Evolutionary conservation across 2,797 vertebrate genomes (phyloP), one percentile per base, ranked within the genome.

Genomic region (Steatocranus sp.): DNA sequence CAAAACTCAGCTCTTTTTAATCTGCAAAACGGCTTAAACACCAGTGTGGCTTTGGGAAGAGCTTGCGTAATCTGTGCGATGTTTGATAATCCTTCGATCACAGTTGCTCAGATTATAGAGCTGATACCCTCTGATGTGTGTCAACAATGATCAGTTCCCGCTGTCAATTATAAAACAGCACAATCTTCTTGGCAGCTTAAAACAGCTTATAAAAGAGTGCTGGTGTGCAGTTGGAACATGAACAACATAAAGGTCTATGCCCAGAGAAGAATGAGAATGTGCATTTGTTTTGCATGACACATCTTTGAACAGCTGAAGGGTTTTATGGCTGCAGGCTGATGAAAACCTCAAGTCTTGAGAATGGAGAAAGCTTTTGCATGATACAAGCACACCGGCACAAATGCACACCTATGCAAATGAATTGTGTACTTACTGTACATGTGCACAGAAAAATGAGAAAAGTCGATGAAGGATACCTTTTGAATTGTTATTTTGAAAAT

Each of bases 31-130:
- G 23, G 30, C 53, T 77, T 81, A 70, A 81, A 88, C 58, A 56
- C 56, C 79, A 61, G 38, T 8, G 83, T 63, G 50, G 75, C 43
- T 83, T 75, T 73, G 43, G n/a, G n/a, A 63, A 50, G 66, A 5
- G 18, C 34, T 18, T 3, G 2, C 4, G 5, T 7, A 34, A 61
- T 82, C 74, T 3, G 11, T 20, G 66, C 12, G 6, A 61, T 4
- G 20, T 83, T 51, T 84, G 38, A 77, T 83, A 76, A 92, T 86
- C 81, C 89, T 76, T 83, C 32, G 8, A 81, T 89, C 83, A 15
- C 49, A 70, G 78, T 54, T 56, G 23, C 63, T 68, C 63, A 84
- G 86, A 92, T 91, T 88, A 87, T 30, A 17, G 73, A 27, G 23
- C 32, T 83, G 79, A 85, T 77, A 76, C 53, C 36, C 15, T 79